A percentile compares a stretch with the other conserved stretches of the same genome.
Conservation (phyloP, 2,888 invertebrate genomes). For the Oscheius myriophilus region DNA sequence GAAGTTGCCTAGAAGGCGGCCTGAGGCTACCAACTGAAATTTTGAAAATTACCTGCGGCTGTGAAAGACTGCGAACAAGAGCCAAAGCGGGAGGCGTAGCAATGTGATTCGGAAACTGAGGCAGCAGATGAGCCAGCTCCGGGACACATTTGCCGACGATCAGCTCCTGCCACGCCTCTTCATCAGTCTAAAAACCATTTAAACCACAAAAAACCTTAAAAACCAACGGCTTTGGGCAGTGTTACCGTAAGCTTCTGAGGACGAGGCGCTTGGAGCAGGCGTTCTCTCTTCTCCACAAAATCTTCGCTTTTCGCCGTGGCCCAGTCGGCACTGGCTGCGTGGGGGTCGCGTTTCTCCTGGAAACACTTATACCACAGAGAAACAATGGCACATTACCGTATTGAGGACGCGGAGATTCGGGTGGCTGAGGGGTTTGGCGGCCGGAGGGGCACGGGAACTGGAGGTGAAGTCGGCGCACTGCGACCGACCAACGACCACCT, state of each 20-base stretch:
- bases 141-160: constrained; percentile 42
- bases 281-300: constrained; percentile 32
- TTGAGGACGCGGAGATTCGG: too few species aligned
- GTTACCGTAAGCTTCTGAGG: background rate
- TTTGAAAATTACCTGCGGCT: constrained; percentile 24
- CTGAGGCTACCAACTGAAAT: too few species aligned
- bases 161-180: constrained; percentile 43
- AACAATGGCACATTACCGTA: too few species aligned
- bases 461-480: constrained; percentile 3
- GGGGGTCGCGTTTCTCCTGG: background rate
- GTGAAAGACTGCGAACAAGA: constrained; percentile 29
- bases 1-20: too few species aligned
- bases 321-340: constrained; percentile 37
- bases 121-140: constrained; percentile 24
- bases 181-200: constrained; percentile 32
- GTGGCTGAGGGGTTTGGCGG: too few species aligned
- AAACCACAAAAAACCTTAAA: background rate
- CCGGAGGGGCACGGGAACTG: too few species aligned
- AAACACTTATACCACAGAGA: background rate
- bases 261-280: background rate
- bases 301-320: constrained; percentile 33
- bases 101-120: constrained; percentile 44
- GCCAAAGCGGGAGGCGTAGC: constrained; percentile 47
- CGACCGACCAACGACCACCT: constrained; percentile 15
- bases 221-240: too few species aligned